Evolutionary conservation across 2,888 invertebrate genomes (phyloP).

Genomic region (Exephanes ischioxanthus): DNA sequence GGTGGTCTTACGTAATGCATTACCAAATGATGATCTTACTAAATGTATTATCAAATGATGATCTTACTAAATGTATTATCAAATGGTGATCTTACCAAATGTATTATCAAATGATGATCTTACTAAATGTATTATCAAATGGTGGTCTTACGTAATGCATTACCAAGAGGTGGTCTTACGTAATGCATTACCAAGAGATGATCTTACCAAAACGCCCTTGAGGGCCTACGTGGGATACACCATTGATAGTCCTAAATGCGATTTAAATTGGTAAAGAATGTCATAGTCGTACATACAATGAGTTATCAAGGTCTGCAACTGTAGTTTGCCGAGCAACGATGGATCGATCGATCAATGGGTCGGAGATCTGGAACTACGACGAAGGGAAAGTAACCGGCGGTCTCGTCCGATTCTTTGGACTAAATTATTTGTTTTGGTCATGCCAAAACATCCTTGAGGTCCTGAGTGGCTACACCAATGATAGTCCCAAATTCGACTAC

Average conservation of each 20-base stretch:
- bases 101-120: too few relatives aligned
- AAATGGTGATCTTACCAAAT: too few relatives aligned
- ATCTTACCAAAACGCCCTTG: not conserved
- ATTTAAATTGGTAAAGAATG: not conserved
- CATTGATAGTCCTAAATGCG: not conserved
- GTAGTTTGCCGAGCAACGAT: slow-evolving; percentile 17
- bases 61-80: too few relatives aligned
- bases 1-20: not conserved
- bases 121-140: too few relatives aligned
- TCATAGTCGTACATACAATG: not conserved
- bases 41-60: too few relatives aligned
- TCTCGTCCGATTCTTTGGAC: not conserved
- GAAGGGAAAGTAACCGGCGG: slow-evolving; percentile 20
- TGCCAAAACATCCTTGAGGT: too few relatives aligned
- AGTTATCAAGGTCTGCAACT: slow-evolving; percentile 1
- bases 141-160: not conserved
- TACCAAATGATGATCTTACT: not conserved
- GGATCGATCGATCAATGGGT: not conserved
- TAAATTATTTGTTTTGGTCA: too few relatives aligned
- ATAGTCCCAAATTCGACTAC: not conserved
- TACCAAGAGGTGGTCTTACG: not conserved
- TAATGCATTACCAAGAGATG: too few relatives aligned
- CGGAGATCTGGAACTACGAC: slow-evolving; percentile 4
- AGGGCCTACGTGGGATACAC: not conserved
- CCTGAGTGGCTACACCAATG: not conserved